These are phyloP conservation scores for Tragopan temminckii DNA, from an alignment of 2,797 vertebrate genomes.

Conservation along the genomic window DNA sequence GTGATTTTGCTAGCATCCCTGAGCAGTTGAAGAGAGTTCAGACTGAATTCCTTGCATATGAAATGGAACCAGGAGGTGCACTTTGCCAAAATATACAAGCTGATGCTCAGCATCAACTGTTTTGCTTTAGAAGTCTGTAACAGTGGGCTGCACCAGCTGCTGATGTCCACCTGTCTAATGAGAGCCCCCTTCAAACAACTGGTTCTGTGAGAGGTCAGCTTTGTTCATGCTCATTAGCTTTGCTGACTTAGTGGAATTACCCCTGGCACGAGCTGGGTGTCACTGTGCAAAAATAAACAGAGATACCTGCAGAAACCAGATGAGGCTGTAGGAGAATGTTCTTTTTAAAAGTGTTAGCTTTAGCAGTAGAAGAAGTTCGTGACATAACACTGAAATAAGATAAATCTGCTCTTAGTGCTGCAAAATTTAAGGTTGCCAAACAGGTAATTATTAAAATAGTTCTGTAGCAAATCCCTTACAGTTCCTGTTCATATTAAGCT, in stretches of 20 bases:
- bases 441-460: background rate
- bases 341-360: background rate
- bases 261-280: background rate
- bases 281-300: background rate
- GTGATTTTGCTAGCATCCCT: fast-evolving
- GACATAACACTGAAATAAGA: background rate
- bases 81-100: background rate
- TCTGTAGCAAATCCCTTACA: background rate
- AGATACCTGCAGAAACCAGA: background rate
- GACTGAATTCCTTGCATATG: background rate
- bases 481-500: background rate
- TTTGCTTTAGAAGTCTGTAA: background rate
- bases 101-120: background rate
- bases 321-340: background rate
- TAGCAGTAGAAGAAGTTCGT: background rate
- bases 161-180: fast-evolving
- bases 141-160: fast-evolving
- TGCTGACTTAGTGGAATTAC: background rate
- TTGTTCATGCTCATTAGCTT: background rate
- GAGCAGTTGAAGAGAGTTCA: background rate
- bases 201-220: fast-evolving
- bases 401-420: background rate
- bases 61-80: background rate
- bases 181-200: fast-evolving
- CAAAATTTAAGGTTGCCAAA: background rate